Percentiles rank a stretch among this genome's conserved stretches.
Conservation (phyloP, 2,113 vertebrate species). For the Cacatua alba region DNA sequence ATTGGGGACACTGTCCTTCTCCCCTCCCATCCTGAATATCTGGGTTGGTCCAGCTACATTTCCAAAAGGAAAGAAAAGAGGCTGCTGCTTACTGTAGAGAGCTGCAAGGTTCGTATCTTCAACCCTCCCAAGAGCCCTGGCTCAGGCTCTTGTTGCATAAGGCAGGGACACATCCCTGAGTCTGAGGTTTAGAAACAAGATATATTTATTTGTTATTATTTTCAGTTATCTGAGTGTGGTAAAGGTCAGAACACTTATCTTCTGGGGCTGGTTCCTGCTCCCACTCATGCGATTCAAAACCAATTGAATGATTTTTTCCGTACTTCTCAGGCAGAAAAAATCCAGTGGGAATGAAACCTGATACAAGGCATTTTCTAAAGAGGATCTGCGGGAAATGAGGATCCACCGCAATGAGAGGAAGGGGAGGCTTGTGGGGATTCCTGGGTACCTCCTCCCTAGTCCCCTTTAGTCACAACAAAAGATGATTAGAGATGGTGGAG, state of each 20-base stretch:
- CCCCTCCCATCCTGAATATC: background rate
- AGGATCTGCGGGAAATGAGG: constrained; percentile 35
- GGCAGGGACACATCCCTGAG: background rate
- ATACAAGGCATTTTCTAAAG: constrained; percentile 32
- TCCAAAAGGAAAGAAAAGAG: background rate
- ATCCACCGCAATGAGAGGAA: constrained; percentile 11
- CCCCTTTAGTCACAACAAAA: background rate
- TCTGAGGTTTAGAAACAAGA: constrained; percentile 36
- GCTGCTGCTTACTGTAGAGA: background rate
- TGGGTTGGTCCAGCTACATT: background rate
- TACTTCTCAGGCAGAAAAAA: constrained; percentile 52
- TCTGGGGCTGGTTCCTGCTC: constrained; percentile 40
- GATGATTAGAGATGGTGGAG: constrained; percentile 1
- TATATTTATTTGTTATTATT: constrained; percentile 57
- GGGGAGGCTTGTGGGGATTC: background rate
- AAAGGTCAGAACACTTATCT: constrained; percentile 65
- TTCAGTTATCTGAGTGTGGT: constrained; percentile 10
- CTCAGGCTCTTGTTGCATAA: background rate
- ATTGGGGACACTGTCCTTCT: background rate
- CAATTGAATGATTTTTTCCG: constrained; percentile 50
- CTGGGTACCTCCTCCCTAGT: constrained; percentile 37
- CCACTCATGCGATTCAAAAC: constrained; percentile 54
- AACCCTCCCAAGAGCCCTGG: background rate
- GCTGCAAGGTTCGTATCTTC: background rate
- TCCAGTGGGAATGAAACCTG: constrained; percentile 40